Conservation (phyloP, 1,140 invertebrate genomes). For the Apis mellifera region DNA sequence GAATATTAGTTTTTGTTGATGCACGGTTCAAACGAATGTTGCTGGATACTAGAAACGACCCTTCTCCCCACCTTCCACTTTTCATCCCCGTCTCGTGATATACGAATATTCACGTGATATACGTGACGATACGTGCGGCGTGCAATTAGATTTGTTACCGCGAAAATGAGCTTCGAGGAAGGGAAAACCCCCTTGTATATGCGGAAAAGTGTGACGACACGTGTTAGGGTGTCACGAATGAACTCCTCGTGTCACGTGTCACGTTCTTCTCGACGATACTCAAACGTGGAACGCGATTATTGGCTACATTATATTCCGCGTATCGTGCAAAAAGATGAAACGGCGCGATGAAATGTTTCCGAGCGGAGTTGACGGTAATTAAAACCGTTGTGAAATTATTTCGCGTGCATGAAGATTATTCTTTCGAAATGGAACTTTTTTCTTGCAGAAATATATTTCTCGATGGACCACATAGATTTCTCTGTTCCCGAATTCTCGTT, state of each 20-base stretch:
- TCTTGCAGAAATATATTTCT: not conserved
- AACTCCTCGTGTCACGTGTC: constrained; percentile 31
- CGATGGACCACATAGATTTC: not conserved
- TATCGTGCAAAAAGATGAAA: not conserved
- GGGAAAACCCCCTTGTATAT: not conserved
- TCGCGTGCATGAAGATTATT: not conserved
- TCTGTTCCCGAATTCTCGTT: not conserved
- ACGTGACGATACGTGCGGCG: not conserved
- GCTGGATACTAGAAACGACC: too few relatives aligned
- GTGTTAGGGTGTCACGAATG: constrained; percentile 36
- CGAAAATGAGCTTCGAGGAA: constrained; percentile 32
- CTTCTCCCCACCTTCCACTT: not conserved
- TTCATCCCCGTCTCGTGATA: not conserved
- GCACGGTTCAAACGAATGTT: not conserved
- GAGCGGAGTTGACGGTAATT: not conserved
- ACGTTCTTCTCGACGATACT: constrained; percentile 30
- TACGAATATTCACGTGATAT: constrained; percentile 11
- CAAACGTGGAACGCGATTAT: constrained; percentile 34
- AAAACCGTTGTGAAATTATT: not conserved
- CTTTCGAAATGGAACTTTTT: not conserved
- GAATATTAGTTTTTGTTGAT: not conserved
- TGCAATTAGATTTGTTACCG: constrained; percentile 32
- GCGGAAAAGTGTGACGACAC: not conserved
- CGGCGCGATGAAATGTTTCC: not conserved
- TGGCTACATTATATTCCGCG: constrained; percentile 17